Base-by-base conservation (phyloP, 2,888 invertebrate genomes). In the Crematogaster levior region DNA sequence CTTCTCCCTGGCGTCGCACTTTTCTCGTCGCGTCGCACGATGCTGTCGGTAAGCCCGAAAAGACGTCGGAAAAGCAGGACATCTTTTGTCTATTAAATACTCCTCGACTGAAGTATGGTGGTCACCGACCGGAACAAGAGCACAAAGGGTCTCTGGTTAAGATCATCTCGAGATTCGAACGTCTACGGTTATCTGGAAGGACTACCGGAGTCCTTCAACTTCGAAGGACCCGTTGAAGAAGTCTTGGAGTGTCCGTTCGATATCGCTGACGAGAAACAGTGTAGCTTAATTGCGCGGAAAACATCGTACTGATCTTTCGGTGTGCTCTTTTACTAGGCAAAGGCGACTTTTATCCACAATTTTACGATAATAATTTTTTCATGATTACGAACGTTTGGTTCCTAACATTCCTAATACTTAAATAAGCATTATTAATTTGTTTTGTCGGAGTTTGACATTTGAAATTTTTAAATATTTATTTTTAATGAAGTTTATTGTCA, bases 221-320 rank as follows among this genome's bases (percentile, higher is more conserved):
- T 61, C 84, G 81, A 85, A 84, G 84, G 86, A 83, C 82, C 82
- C 63, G n/a, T 24, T 66, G 74, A 66, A 80, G 75, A 74, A 80
- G 58, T 60, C 24, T 60, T 86, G 81, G 84, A 89, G 88, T 81
- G 85, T 21, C 70, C 79, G 80, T 58, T 51, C 84, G 87, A 83
- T 68, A 84, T 81, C 66, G 86, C 80, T 83, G 88, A 89, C 86
- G 88, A 85, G 83, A 85, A 85, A 80, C 89, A 89, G 88, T 48
- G 30, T 63, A 27, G 51, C 85, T 88, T 89, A 89, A 89, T 89
- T 88, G 84, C 73, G 70, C 60, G 79, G 82, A 74, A 84, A 82
- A 84, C 56, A 80, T 51, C 15, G 53, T 27, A 34, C 58, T 56
- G 40, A 58, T 43, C 46, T 10, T 34, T 73, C 58, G 12, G 1